Conservation (phyloP, 53 echinoderm and acorn worm species). For the Hippasteria phrygiana region DNA sequence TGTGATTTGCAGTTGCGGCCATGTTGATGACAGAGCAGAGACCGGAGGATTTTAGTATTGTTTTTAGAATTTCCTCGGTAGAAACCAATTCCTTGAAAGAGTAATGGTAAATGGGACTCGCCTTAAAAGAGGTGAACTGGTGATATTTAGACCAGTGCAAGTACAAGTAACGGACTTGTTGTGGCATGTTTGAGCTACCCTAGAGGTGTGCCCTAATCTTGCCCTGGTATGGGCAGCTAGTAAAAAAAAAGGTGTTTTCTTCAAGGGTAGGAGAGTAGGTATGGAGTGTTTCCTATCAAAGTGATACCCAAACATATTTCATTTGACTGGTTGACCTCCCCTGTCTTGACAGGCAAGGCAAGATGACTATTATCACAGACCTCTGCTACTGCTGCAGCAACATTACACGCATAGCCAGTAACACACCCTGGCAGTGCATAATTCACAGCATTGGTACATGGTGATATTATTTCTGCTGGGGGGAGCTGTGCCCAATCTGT, state of each 20-base stretch:
- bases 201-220: neutral
- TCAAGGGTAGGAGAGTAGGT: neutral
- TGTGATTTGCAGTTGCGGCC: too few species aligned
- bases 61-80: too few species aligned
- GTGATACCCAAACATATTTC: constrained; percentile 48
- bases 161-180: too few species aligned
- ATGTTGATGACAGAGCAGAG: too few species aligned
- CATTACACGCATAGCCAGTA: neutral
- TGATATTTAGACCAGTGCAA: too few species aligned
- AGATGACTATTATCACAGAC: constrained; percentile 16
- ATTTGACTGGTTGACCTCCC: constrained; percentile 58
- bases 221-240: neutral
- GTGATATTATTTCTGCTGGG: constrained; percentile 8
- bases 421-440: neutral
- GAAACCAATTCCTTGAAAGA: too few species aligned
- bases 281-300: constrained; percentile 61
- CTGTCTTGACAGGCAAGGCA: neutral
- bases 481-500: constrained; percentile 8
- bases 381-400: too few species aligned
- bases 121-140: too few species aligned
- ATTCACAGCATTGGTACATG: neutral
- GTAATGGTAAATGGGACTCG: too few species aligned
- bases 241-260: neutral
- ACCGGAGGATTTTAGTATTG: too few species aligned
- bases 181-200: too few species aligned